A percentile compares a stretch with the other conserved stretches of the same genome.
Conservation (phyloP, 37 sponge, comb jelly and placozoan species). For the Crambe crambe region DNA sequence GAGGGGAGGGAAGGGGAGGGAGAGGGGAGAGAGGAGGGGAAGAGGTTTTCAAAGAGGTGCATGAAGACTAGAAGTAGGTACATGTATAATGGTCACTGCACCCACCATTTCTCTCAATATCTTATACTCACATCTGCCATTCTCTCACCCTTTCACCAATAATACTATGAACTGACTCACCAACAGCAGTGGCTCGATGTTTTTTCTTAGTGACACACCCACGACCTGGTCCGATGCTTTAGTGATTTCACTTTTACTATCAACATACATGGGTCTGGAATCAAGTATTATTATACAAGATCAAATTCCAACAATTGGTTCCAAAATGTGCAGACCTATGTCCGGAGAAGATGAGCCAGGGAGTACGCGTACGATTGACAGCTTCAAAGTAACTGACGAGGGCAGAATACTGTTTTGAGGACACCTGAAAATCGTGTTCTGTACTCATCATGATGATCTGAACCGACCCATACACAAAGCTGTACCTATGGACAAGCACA, state of each 20-base stretch:
- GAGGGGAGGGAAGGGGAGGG: too few relatives aligned
- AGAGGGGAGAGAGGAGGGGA: too few relatives aligned
- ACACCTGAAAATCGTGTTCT: slow-evolving; percentile 58
- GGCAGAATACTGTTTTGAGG: slow-evolving; percentile 50
- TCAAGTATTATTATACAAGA: background rate
- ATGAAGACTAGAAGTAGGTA: too few relatives aligned
- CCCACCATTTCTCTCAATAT: too few relatives aligned
- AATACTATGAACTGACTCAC: too few relatives aligned
- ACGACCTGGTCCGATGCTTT: slow-evolving; percentile 33
- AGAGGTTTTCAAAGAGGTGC: too few relatives aligned
- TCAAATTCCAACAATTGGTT: background rate
- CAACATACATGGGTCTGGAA: slow-evolving; percentile 77
- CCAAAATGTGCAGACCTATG: slow-evolving; percentile 46
- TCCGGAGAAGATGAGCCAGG: slow-evolving; percentile 83
- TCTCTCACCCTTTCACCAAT: too few relatives aligned
- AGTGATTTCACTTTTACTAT: slow-evolving; percentile 23
- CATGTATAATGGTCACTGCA: too few relatives aligned
- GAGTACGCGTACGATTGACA: slow-evolving; percentile 69
- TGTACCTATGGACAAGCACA: slow-evolving; percentile 52
- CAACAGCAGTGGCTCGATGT: slow-evolving; percentile 66
- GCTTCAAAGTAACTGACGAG: slow-evolving; percentile 49
- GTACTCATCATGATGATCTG: slow-evolving; percentile 85
- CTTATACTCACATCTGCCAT: too few relatives aligned
- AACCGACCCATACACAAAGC: slow-evolving; percentile 62
- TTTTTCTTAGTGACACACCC: slow-evolving; percentile 19